A percentile compares a stretch with the other conserved stretches of the same genome.
Conservation (phyloP, 2,888 invertebrate species). For the Teinopalpus imperialis region DNA sequence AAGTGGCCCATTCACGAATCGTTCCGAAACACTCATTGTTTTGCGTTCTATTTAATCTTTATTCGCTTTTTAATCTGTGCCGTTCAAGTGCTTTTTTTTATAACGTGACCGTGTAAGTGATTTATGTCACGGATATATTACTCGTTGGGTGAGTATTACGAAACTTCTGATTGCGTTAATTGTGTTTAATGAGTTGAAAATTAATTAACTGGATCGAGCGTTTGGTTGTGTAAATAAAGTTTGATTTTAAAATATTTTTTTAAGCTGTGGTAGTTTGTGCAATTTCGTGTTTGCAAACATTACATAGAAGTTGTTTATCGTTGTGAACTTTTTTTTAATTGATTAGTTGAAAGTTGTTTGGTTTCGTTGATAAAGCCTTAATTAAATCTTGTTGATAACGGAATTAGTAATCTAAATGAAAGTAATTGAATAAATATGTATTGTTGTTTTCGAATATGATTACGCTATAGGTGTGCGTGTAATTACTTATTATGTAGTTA, state of each 20-base stretch:
- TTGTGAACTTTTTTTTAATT: neutral
- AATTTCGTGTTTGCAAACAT: too few relatives aligned
- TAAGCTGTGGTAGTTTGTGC: neutral
- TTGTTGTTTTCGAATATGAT: slow-evolving; percentile 4
- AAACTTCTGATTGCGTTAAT: slow-evolving; percentile 30
- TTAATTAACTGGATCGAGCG: slow-evolving; percentile 18
- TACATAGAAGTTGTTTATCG: slow-evolving; percentile 1
- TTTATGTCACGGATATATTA: slow-evolving; percentile 40
- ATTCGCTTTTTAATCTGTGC: slow-evolving; percentile 34
- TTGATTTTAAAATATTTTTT: neutral
- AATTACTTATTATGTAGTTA: slow-evolving; percentile 8
- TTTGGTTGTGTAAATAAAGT: slow-evolving; percentile 6
- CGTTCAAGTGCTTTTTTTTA: slow-evolving; percentile 32
- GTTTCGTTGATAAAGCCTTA: too few relatives aligned
- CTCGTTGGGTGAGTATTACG: slow-evolving; percentile 33
- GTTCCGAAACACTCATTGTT: slow-evolving; percentile 33
- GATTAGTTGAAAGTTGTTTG: too few relatives aligned
- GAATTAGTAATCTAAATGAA: neutral
- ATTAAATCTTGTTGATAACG: neutral
- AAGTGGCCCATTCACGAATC: slow-evolving; percentile 42
- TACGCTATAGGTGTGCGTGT: slow-evolving; percentile 1
- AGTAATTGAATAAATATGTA: slow-evolving; percentile 1
- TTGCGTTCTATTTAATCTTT: slow-evolving; percentile 27
- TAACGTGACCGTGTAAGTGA: slow-evolving; percentile 37
- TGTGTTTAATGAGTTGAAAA: slow-evolving; percentile 31